phyloP scores from a whole-genome alignment of 2,113 vertebrate species.

The Xiphophorus maculatus region DNA sequence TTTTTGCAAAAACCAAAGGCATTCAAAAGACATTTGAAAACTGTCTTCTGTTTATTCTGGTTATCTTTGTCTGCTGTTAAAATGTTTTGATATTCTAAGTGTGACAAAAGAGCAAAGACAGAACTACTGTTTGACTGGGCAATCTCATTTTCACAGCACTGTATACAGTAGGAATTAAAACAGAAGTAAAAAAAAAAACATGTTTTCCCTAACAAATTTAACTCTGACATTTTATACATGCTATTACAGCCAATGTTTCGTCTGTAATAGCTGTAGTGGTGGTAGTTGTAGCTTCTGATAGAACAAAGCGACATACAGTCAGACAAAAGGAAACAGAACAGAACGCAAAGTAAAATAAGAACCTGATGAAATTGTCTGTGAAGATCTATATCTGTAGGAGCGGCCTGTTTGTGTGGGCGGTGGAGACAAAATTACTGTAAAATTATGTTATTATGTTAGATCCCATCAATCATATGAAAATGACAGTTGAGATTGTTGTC shows the following conservation, averaged over 20 bases:
- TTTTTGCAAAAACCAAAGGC: too few relatives aligned
- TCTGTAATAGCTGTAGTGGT: background rate
- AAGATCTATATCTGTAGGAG: constrained; percentile 65
- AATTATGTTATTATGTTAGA: constrained; percentile 61
- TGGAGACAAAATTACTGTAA: constrained; percentile 33
- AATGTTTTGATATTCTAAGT: background rate
- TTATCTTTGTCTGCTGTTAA: background rate
- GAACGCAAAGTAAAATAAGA: constrained; percentile 1
- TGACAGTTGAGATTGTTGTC: background rate
- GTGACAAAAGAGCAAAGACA: background rate
- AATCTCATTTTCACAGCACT: background rate
- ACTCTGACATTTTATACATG: background rate
- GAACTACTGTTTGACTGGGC: background rate
- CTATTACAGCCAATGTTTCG: background rate
- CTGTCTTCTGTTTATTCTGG: background rate
- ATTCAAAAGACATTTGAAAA: too few relatives aligned
- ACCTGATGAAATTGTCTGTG: constrained; percentile 40
- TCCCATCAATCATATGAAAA: constrained; percentile 23
- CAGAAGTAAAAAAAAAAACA: background rate
- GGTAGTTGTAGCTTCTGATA: background rate
- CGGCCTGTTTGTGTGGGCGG: constrained; percentile 40
- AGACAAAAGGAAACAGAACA: constrained; percentile 7
- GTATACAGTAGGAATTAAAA: background rate
- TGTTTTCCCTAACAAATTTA: background rate
- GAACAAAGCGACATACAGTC: background rate